A percentile compares a stretch with the other conserved stretches of the same genome.
Conservation (phyloP, 1,140 invertebrate species). For the Drosophila micromelanica region DNA sequence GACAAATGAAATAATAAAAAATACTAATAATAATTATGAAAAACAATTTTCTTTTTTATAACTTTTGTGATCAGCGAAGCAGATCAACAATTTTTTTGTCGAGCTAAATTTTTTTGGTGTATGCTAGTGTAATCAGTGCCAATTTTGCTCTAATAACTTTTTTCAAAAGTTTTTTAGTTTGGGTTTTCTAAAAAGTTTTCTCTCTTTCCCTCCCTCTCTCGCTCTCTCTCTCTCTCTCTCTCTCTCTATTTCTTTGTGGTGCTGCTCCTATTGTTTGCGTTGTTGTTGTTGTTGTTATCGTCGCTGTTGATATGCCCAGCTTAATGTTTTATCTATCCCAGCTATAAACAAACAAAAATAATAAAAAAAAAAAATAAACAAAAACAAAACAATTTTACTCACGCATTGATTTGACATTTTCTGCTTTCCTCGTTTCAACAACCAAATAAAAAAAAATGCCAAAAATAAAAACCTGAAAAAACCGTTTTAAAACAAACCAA, state of each 20-base stretch:
- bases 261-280: conserved; percentile 20
- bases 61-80: no score
- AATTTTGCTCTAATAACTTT: background rate
- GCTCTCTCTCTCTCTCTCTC: conserved; percentile 2
- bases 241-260: conserved; percentile 8
- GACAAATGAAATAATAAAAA: no score
- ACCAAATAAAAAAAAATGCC: background rate
- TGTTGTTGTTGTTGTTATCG: conserved; percentile 17
- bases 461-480: conserved; percentile 2
- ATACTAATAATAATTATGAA: no score
- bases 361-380: background rate
- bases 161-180: background rate
- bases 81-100: no score
- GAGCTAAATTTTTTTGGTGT: no score
- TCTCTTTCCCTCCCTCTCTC: background rate
- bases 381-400: conserved; percentile 6
- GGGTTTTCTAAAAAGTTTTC: background rate
- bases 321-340: conserved; percentile 13
- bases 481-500: background rate
- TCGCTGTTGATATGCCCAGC: conserved; percentile 12
- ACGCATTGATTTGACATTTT: conserved; percentile 24
- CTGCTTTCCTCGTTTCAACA: conserved; percentile 22
- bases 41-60: no score
- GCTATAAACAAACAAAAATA: conserved; percentile 1
- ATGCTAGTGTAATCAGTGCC: no score